A percentile compares a stretch with the other conserved stretches of the same genome.
Evolutionary conservation across 2,888 invertebrate genomes (phyloP).

Genomic region (Caenorhabditis macrosperma): DNA sequence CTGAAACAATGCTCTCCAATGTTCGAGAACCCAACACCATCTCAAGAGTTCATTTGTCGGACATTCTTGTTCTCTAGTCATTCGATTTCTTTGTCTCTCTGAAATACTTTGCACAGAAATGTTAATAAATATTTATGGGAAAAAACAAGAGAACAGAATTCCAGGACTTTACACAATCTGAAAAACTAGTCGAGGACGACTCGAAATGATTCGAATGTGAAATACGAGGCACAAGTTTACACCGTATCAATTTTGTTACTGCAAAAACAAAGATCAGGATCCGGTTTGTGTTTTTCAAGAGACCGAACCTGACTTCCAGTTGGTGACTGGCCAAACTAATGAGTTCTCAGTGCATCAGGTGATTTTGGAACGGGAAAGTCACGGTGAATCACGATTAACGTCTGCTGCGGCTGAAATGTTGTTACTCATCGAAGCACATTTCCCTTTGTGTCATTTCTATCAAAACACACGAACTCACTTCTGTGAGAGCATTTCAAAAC

Average conservation of each 20-base stretch:
- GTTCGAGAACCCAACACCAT: neutral
- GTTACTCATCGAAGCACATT: neutral
- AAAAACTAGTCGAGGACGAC: neutral
- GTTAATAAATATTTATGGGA: slow-evolving; percentile 59
- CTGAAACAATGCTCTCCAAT: neutral
- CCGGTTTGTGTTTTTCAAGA: slow-evolving; percentile 18
- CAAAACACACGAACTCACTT: neutral
- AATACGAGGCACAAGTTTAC: neutral
- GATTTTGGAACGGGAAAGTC: neutral
- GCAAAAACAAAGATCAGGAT: slow-evolving; percentile 39
- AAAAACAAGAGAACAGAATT: slow-evolving; percentile 9
- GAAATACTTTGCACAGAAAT: slow-evolving; percentile 28
- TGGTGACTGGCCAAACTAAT: slow-evolving; percentile 35
- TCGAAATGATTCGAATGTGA: neutral
- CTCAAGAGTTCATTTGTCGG: neutral
- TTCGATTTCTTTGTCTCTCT: slow-evolving; percentile 4
- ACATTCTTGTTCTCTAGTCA: neutral
- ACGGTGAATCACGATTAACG: slow-evolving; percentile 17
- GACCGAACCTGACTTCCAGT: slow-evolving; percentile 1
- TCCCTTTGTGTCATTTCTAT: too few relatives aligned
- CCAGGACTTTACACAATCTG: slow-evolving; percentile 21
- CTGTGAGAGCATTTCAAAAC: too few relatives aligned
- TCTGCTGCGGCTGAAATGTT: slow-evolving; percentile 10
- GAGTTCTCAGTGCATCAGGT: slow-evolving; percentile 38
- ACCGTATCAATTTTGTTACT: neutral